Percentiles rank a stretch among this genome's conserved stretches.
These are phyloP conservation scores for Biston betularia DNA, from an alignment of 2,888 invertebrate species.

Conservation along the genomic window DNA sequence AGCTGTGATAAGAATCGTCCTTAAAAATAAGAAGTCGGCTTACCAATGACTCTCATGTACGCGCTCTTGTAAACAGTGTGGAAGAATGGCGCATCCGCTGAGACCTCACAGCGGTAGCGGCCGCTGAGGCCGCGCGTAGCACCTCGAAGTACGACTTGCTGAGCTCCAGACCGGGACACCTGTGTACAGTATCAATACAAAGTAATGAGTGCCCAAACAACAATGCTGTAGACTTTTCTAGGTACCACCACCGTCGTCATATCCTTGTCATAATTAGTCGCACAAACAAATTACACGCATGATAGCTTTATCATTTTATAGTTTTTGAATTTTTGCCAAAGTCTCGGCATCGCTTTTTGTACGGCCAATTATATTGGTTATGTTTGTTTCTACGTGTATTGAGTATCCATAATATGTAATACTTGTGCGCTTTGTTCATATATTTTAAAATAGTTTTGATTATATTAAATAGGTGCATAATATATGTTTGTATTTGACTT, in stretches of 20 bases:
- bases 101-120: constrained; percentile 91
- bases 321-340: constrained; percentile 15
- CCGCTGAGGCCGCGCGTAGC: constrained; percentile 89
- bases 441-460: too few species aligned
- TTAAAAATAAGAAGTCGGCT: constrained; percentile 57
- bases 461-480: too few species aligned
- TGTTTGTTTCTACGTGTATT: too few species aligned
- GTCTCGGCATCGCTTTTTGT: not conserved
- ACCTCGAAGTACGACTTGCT: constrained; percentile 89
- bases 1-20: too few species aligned
- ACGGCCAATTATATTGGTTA: constrained; percentile 1
- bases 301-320: constrained; percentile 8
- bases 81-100: constrained; percentile 91
- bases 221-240: too few species aligned
- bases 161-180: constrained; percentile 88
- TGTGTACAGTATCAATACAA: constrained; percentile 51
- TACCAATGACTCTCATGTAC: constrained; percentile 90
- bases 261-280: too few species aligned
- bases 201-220: too few species aligned
- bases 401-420: too few species aligned
- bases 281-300: not conserved
- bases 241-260: too few species aligned
- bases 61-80: constrained; percentile 89
- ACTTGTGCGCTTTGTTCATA: too few species aligned
- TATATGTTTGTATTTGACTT: too few species aligned